phyloP scores from a whole-genome alignment of 2,888 invertebrate species.

The Deladenus siricidicola region DNA sequence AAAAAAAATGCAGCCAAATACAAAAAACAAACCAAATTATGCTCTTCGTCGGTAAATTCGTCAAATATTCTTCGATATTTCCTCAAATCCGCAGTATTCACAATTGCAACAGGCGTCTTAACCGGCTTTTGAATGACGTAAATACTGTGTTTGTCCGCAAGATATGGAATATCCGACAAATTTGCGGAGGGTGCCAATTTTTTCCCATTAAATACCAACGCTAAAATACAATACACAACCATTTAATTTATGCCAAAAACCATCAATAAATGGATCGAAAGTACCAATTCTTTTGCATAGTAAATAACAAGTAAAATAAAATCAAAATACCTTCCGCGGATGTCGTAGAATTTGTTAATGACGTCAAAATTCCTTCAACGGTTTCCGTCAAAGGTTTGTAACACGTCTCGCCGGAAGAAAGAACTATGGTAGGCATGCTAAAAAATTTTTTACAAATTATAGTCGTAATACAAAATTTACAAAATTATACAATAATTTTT shows the following conservation, averaged over 20 bases:
- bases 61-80: neutral
- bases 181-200: neutral
- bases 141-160: neutral
- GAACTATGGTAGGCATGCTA: neutral
- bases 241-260: neutral
- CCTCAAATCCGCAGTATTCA: neutral
- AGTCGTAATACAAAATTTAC: no score
- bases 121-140: neutral
- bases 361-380: neutral
- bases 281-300: neutral
- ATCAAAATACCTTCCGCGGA: neutral
- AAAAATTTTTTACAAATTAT: no score
- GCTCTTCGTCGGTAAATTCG: neutral
- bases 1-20: neutral
- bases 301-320: neutral
- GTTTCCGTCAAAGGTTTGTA: neutral
- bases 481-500: no score
- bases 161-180: neutral
- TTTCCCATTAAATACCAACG: slow-evolving; percentile 3
- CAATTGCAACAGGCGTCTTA: no score
- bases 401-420: neutral
- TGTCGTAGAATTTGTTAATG: neutral
- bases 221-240: neutral
- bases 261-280: no score
- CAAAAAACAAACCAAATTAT: neutral